Evolutionary conservation across 2,113 vertebrate species (phyloP).

Genomic region (Siniperca knerii): DNA sequence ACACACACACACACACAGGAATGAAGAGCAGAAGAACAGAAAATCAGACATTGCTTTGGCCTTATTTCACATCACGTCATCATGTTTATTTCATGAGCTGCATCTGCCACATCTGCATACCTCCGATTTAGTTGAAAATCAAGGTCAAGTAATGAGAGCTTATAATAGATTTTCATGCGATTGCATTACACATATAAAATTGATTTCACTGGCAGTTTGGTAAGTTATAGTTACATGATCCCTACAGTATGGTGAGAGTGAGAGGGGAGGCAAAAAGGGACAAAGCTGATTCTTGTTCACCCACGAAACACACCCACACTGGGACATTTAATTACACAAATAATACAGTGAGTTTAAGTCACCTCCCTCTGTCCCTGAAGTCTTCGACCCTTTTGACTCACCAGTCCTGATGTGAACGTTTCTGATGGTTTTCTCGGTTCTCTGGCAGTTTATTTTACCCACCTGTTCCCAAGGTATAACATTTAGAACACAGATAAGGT

Average conservation of each 20-base stretch:
- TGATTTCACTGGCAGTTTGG: not conserved
- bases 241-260: not conserved
- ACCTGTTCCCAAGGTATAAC: not conserved
- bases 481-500: not conserved
- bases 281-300: conserved; percentile 10
- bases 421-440: not conserved
- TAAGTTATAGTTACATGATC: not conserved
- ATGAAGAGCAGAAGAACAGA: conserved; percentile 5
- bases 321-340: conserved; percentile 15
- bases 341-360: conserved; percentile 32
- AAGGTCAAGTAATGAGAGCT: not conserved
- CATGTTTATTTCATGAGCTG: conserved; percentile 34
- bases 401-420: not conserved
- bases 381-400: not conserved
- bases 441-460: not conserved
- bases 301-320: not conserved
- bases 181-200: not conserved
- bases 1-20: conserved; percentile 43
- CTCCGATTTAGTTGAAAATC: not conserved
- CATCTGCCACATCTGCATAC: conserved; percentile 15
- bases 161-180: not conserved
- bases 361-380: not conserved
- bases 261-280: not conserved
- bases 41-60: conserved; percentile 18
- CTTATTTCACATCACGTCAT: conserved; percentile 5